These are phyloP conservation scores for Poecilia velifera DNA, from an alignment of 2,797 vertebrate genomes.

Conservation along the genomic window DNA sequence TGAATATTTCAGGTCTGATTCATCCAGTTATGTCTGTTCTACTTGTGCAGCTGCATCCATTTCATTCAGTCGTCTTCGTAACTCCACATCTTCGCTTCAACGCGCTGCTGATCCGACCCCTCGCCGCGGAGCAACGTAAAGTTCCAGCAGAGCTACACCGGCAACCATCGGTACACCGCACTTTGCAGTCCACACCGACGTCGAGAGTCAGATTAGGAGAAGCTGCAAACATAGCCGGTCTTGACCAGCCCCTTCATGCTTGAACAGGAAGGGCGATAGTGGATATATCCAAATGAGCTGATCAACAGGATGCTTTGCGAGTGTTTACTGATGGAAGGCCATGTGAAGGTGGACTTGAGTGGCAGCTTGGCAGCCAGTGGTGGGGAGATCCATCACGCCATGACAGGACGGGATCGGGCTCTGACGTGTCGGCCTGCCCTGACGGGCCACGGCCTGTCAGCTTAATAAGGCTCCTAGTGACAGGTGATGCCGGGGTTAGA, in stretches of 20 bases:
- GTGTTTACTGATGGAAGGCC: slow-evolving; percentile 72
- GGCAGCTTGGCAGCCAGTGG: slow-evolving; percentile 75
- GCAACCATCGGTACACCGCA: background rate
- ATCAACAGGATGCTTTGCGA: slow-evolving; percentile 68
- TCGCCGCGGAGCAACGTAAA: background rate
- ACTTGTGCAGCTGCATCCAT: background rate
- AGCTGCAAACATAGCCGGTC: slow-evolving; percentile 18
- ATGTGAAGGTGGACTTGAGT: slow-evolving; percentile 71
- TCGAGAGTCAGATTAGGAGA: slow-evolving; percentile 6
- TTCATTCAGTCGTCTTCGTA: background rate
- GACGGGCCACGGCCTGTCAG: slow-evolving; percentile 74
- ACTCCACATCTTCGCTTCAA: background rate
- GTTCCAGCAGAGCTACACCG: background rate
- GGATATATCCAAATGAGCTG: slow-evolving; percentile 65
- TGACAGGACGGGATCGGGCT: slow-evolving; percentile 72
- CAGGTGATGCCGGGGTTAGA: slow-evolving; percentile 71
- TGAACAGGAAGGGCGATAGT: slow-evolving; percentile 27
- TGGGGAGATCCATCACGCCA: slow-evolving; percentile 77
- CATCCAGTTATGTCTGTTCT: background rate
- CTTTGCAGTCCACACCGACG: slow-evolving; percentile 9
- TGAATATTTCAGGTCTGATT: background rate
- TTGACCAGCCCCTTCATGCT: slow-evolving; percentile 21
- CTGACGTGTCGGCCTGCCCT: slow-evolving; percentile 73
- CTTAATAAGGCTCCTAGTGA: slow-evolving; percentile 80
- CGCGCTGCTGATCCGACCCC: background rate